Base-by-base conservation (phyloP, 2,113 vertebrate genomes). In the Gambusia affinis region DNA sequence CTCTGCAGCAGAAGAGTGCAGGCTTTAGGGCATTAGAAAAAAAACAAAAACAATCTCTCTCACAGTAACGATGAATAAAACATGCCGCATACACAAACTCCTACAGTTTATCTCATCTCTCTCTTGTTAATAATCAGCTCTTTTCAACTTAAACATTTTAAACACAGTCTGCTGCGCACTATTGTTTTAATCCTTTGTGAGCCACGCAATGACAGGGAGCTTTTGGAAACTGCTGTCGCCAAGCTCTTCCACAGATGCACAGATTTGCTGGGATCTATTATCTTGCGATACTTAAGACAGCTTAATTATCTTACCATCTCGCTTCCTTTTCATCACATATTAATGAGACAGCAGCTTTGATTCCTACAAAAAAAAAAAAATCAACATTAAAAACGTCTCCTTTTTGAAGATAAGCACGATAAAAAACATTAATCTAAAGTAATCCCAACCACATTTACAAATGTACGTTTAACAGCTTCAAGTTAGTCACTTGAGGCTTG, bases 241-340 rank as follows among this genome's bases (percentile, higher is more conserved):
- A 19, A 73, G 67, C 33, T 42, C 67, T 82, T 65, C 78, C 60
- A 71, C 8, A 28, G 62, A 12, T 33, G 27, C 35, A 57, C 67
- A 37, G 31, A 80, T 78, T 73, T 64, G 37, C 70, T 44, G 33
- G 64, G 76, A 67, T 73, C 60, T 54, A 74, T 88, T 84, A 82
- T 87, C 81, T 78, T 63, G 60, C 67, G 42, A 75, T 87, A 73
- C 30, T 54, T 64, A 73, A 54, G 69, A 79, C 74, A 82, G 76
- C 75, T 70, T 83, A 71, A 87, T 91, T 79, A 86, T 82, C 73
- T 76, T 76, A 80, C 85, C 80, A 81, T 88, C 85, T 75, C 64
- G 42, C 74, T 75, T 75, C 63, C 67, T 72, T 54, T 60, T 78
- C 77, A 83, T 75, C 76, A 67, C 63, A 81, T 73, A 63, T 75